Evolutionary conservation across 2,888 invertebrate genomes (phyloP).

Genomic region (Cephus runcator): DNA sequence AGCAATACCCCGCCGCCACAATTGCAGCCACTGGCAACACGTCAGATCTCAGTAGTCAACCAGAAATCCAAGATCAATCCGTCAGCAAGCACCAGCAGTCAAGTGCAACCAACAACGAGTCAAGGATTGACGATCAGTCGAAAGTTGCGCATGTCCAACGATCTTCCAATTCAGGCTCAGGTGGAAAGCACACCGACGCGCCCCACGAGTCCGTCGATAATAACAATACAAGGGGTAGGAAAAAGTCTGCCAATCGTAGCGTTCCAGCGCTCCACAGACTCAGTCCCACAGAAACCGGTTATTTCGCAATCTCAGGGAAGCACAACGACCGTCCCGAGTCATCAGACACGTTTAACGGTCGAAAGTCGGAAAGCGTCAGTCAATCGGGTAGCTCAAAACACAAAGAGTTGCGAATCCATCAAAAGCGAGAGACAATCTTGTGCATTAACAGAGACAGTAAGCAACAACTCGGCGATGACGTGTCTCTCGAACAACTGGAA

Average conservation of each 20-base stretch:
- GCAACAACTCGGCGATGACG: conserved; percentile 25
- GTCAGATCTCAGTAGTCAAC: conserved; percentile 15
- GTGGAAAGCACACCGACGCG: too few species aligned
- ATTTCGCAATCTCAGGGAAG: conserved; percentile 23
- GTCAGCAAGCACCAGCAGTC: conserved; percentile 41
- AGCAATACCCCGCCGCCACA: conserved; percentile 3
- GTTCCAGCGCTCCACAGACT: conserved; percentile 48
- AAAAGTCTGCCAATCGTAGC: conserved; percentile 42
- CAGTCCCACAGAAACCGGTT: conserved; percentile 3
- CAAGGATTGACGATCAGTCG: conserved; percentile 28
- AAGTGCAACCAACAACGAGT: conserved; percentile 35
- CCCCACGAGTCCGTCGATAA: too few species aligned
- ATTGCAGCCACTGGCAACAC: not conserved
- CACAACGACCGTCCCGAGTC: conserved; percentile 23
- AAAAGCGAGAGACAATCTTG: conserved; percentile 23
- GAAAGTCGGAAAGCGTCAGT: conserved; percentile 26
- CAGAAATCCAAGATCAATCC: conserved; percentile 31
- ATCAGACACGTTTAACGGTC: conserved; percentile 29
- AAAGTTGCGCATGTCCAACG: conserved; percentile 31
- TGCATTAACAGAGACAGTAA: conserved; percentile 18
- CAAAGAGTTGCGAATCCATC: conserved; percentile 30
- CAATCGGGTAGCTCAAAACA: conserved; percentile 25
- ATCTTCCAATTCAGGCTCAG: too few species aligned
- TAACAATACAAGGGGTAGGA: conserved; percentile 7
- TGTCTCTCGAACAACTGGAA: conserved; percentile 17